Base-by-base conservation (phyloP, 1,140 invertebrate species). In the Liolophura sinensis region DNA sequence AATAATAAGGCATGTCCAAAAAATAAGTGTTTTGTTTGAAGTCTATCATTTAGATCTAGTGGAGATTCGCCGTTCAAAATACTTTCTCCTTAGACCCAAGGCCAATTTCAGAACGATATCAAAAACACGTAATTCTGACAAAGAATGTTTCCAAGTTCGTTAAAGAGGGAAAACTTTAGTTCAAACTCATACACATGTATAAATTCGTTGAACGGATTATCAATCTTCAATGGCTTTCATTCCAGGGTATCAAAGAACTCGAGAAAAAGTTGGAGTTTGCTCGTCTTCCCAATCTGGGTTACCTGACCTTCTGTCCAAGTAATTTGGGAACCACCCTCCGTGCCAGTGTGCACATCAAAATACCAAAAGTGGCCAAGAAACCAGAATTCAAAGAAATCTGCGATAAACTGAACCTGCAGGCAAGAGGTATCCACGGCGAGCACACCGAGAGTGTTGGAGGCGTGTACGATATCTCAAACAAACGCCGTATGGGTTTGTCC, bases 231-330 rank as follows among this genome's bases (percentile, higher is more conserved):
- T 40, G 31, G 31, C 9, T 40, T 40, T 40, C 31, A 5, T 40
- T 40, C 31, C 31, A 40, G 31, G 80, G 75, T 27, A 78, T 82
- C 64, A 66, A 72, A n/a, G 47, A 20, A 18, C 50, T 72, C 47
- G 70, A 69, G 25, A 57, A 72, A 31, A 68, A 65, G 25, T 55
- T 72, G 55, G 66, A 56, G n/a, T 73, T 70, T 54, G 68, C 68
- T 25, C 55, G 60, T 12, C 57, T 67, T 77, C 93, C 97, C 77
- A 89, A 94, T 73, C 90, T 97, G 61, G 96, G 96, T 59, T 98
- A 94, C 90, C 87, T 98, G 68, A 98, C 95, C 68, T 97, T 98
- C 91, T 98, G 96, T 88, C 96, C 96, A 56, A 95, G 94, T 81
- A 98, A 98, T 86, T 86, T 98, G 86, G 96, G 96, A 46, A 98